Evolutionary conservation across 37 sponge, comb jelly and placozoan species (phyloP).

Genomic region (Hexactinellida sp.): DNA sequence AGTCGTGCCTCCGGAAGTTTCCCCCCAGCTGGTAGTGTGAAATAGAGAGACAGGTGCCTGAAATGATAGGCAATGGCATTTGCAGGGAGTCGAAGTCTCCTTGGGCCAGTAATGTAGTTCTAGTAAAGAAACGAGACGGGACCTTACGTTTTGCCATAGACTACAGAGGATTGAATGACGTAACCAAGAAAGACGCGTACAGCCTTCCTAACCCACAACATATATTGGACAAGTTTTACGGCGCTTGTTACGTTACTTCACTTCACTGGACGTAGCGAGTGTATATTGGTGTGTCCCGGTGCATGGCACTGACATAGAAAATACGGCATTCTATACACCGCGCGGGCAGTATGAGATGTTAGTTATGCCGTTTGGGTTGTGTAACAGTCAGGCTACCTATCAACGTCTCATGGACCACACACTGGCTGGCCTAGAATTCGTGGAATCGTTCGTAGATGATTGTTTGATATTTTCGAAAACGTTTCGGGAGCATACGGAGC

Average conservation of each 20-base stretch:
- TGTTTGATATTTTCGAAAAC: constrained; percentile 7
- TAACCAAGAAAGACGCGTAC: constrained; percentile 19
- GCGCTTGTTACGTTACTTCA: constrained; percentile 19
- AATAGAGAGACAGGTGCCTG: not conserved
- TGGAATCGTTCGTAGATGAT: constrained; percentile 26
- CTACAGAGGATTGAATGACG: constrained; percentile 17
- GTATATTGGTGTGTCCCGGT: constrained; percentile 22
- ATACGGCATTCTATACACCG: constrained; percentile 15
- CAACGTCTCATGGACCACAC: constrained; percentile 31
- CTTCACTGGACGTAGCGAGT: constrained; percentile 17
- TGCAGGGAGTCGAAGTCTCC: constrained; percentile 12
- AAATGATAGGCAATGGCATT: constrained; percentile 9
- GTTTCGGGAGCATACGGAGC: not conserved
- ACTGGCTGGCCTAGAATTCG: constrained; percentile 1
- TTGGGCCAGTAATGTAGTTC: constrained; percentile 21
- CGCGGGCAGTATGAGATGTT: constrained; percentile 21
- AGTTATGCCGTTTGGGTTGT: constrained; percentile 25
- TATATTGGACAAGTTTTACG: not conserved
- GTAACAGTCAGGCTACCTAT: constrained; percentile 21
- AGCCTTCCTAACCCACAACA: not conserved
- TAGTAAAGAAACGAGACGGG: constrained; percentile 23
- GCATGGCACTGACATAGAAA: not conserved
- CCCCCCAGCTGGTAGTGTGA: not conserved
- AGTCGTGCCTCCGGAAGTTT: not conserved
- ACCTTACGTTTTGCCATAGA: constrained; percentile 22